Base-by-base conservation (phyloP, 2,888 invertebrate genomes). In the Drosophila formosana region DNA sequence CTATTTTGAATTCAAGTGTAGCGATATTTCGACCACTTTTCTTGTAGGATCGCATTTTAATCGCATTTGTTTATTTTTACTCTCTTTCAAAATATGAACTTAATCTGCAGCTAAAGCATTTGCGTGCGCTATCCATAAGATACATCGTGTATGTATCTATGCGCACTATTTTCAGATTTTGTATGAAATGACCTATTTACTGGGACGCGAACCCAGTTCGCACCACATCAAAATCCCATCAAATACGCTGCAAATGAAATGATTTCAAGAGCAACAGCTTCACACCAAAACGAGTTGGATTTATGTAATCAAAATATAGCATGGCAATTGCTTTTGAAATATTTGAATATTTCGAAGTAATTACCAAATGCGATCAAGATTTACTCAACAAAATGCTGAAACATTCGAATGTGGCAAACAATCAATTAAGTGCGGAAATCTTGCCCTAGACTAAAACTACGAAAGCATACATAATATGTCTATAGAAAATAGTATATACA, bases 371-470 rank as follows among this genome's bases (percentile, higher is more conserved):
- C 32, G 28, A 32, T 8, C 3, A 9, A 0, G 30, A 23, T 4
- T 30, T 8, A 9, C 6, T 23, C 11, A 30, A 6, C 9, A 1
- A 32, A 7, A 13, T 55, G 3, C 3, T 18, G 25, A 13, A 5
- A 9, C 13, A n/a, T 3, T 18, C 3, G 26, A 52, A 13, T 18
- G 34, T 41, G 8, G 6, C 7, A 50, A 25, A 51, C 18, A 26
- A 30, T 30, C 49, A 58, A 58, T 58, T 34, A 53, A 63, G 45
- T 61, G 72, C 73, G 66, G 72, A 72, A 74, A 75, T 62, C 51
- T 62, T 51, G 61, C 43, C 50, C 62, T 57, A 67, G 37, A 65
- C 61, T 46, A 26, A 34, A 66, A 41, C 18, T 46, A 26, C 18
- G 32, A 39, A 39, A 6, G 11, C 5, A 13, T n/a, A 46, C 3